These are phyloP conservation scores for Nowickia ferox DNA, from an alignment of 2,888 invertebrate genomes.

Conservation along the genomic window DNA sequence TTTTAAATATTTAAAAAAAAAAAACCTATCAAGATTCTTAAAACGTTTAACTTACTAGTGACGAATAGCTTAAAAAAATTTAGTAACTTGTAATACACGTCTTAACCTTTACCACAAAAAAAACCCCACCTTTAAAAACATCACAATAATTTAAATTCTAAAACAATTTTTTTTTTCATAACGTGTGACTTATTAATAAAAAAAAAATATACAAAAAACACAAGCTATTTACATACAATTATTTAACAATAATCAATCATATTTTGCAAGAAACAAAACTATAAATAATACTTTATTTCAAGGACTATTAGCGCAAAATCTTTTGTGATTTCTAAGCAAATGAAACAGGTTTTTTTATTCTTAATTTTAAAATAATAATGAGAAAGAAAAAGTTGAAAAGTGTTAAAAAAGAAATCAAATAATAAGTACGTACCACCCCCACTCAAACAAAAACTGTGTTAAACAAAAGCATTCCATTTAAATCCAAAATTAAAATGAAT, in stretches of 20 bases:
- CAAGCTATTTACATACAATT: neutral
- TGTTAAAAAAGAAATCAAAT: neutral
- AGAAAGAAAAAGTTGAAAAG: neutral
- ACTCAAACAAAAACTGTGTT: neutral
- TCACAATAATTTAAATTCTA: constrained; percentile 15
- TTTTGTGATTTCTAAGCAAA: constrained; percentile 3
- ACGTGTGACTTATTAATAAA: constrained; percentile 9
- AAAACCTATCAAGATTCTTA: neutral
- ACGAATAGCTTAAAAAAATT: neutral
- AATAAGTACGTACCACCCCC: constrained; percentile 46
- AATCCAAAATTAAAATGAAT: constrained; percentile 18
- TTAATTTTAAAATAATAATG: constrained; percentile 14
- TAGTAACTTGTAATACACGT: neutral
- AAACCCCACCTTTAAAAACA: constrained; percentile 23
- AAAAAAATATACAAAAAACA: constrained; percentile 1
- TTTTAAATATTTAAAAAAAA: too few species aligned
- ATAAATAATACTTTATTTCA: constrained; percentile 13
- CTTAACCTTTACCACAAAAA: neutral
- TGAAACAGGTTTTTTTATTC: constrained; percentile 30
- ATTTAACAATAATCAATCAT: constrained; percentile 36
- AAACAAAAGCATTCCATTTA: neutral
- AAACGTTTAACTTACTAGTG: neutral
- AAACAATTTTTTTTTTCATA: constrained; percentile 35
- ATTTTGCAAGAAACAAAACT: neutral
- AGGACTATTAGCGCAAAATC: constrained; percentile 25